Conservation (phyloP, 2,888 invertebrate genomes). For the Monoplex corrugatus region DNA sequence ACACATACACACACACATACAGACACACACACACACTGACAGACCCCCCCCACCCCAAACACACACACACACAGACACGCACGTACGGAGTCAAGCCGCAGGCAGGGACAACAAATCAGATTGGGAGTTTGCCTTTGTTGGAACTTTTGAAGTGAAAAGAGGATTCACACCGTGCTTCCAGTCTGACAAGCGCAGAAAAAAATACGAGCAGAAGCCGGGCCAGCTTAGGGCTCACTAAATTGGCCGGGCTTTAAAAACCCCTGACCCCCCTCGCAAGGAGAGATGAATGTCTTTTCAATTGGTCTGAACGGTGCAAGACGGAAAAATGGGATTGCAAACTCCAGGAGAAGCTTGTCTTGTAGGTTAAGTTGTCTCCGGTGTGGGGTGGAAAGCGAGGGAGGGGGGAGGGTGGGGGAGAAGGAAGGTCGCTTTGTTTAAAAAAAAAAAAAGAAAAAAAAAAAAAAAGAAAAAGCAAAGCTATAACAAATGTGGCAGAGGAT, state of each 20-base stretch:
- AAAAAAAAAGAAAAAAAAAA: too few species aligned
- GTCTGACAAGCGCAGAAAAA: not conserved
- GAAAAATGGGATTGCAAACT: conserved; percentile 33
- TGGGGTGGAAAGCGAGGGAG: not conserved
- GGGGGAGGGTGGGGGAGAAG: too few species aligned
- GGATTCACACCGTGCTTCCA: not conserved
- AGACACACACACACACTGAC: not conserved
- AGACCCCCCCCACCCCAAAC: too few species aligned
- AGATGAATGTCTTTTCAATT: conserved; percentile 40
- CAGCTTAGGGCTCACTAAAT: not conserved
- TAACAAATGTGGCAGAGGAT: too few species aligned
- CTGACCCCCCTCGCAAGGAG: not conserved
- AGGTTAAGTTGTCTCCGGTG: conserved; percentile 25
- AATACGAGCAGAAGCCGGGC: not conserved
- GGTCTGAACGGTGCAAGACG: conserved; percentile 29
- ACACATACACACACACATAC: conserved; percentile 7
- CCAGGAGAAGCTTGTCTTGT: conserved; percentile 28
- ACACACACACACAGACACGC: not conserved
- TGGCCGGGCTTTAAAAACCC: conserved; percentile 9
- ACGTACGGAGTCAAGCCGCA: too few species aligned
- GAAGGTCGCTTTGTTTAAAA: too few species aligned
- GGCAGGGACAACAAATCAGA: too few species aligned
- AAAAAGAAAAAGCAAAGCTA: too few species aligned
- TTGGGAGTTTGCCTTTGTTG: not conserved
- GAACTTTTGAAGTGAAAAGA: conserved; percentile 45